Evolutionary conservation across 2,888 invertebrate genomes (phyloP).

Genomic region (Rhimphoctona megacephalus): DNA sequence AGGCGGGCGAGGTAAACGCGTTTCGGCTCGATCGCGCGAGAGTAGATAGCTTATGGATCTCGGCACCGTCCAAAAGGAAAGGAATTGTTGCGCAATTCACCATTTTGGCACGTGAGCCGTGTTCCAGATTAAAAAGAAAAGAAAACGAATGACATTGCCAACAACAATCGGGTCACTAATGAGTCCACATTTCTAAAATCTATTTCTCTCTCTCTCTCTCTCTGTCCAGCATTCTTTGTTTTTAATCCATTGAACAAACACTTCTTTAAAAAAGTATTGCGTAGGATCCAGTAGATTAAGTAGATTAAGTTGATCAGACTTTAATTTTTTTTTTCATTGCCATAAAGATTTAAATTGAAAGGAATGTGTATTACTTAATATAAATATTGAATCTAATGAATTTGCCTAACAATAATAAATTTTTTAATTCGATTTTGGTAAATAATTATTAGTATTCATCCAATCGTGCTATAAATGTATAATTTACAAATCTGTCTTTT

Average conservation of each 20-base stretch:
- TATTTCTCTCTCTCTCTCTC: conserved; percentile 12
- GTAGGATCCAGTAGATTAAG: neutral
- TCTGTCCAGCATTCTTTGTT: neutral
- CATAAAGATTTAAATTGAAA: neutral
- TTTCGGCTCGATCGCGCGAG: conserved; percentile 72
- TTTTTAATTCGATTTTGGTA: neutral
- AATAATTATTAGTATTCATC: neutral
- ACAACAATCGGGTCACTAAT: conserved; percentile 25
- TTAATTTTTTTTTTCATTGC: neutral
- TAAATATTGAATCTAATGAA: neutral
- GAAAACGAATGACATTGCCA: conserved; percentile 38
- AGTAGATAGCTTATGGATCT: conserved; percentile 36
- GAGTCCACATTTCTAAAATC: neutral
- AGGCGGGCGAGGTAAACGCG: conserved; percentile 73
- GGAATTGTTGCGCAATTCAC: conserved; percentile 63
- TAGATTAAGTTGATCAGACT: neutral
- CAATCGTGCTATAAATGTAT: too few species aligned
- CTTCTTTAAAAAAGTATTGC: neutral
- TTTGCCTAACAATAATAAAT: neutral
- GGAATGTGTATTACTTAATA: neutral
- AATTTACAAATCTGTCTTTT: neutral
- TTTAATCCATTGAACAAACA: neutral
- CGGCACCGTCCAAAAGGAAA: conserved; percentile 50
- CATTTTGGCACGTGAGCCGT: conserved; percentile 55
- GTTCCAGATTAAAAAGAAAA: conserved; percentile 52